phyloP scores from a whole-genome alignment of 2,797 vertebrate species.

The Tolypeutes matacus region DNA sequence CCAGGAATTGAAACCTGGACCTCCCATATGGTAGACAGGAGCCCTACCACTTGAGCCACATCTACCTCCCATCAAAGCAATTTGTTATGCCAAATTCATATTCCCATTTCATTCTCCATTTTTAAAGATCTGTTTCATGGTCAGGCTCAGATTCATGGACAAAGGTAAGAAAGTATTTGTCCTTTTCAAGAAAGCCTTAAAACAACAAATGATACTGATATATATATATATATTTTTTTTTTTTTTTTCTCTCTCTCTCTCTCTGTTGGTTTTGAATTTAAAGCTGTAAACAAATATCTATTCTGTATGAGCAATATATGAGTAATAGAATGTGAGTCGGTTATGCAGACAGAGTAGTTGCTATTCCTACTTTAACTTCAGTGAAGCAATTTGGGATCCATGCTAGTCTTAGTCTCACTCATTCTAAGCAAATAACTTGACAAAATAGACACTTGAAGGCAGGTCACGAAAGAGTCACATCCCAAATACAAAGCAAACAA shows the following conservation, averaged over 20 bases:
- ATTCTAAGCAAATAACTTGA: background rate
- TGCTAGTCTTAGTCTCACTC: background rate
- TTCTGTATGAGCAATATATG: background rate
- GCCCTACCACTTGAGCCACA: no score
- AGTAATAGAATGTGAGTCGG: background rate
- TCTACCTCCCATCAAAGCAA: background rate
- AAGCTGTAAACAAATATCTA: background rate
- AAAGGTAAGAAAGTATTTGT: background rate
- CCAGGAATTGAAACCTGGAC: no score
- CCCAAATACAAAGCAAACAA: slow-evolving; percentile 34
- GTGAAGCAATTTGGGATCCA: background rate
- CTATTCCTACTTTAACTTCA: background rate
- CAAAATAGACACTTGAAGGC: background rate
- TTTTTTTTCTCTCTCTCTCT: no score
- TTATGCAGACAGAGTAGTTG: background rate
- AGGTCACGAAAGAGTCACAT: slow-evolving; percentile 13
- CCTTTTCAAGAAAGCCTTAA: background rate
- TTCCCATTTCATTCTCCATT: background rate
- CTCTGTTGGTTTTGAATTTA: background rate
- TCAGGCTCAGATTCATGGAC: background rate
- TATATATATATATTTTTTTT: background rate
- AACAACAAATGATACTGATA: background rate
- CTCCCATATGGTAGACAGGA: no score
- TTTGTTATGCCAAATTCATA: background rate
- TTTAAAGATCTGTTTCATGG: background rate